Percentiles rank a stretch among this genome's conserved stretches.
Conservation (phyloP, 2,888 invertebrate species). For the Julus scandinavius region DNA sequence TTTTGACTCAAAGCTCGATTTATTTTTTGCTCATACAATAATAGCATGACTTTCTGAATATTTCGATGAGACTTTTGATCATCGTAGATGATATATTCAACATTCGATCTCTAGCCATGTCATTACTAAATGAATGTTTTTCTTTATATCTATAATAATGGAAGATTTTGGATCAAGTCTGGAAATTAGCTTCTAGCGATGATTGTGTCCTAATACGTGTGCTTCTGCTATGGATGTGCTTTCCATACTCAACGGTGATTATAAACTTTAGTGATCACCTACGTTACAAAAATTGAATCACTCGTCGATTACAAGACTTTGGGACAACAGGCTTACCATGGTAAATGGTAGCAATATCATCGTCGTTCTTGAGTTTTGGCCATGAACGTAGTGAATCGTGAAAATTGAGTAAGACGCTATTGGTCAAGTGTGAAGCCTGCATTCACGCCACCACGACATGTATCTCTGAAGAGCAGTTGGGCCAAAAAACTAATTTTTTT, state of each 20-base stretch:
- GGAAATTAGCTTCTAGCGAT: not conserved
- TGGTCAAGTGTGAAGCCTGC: not conserved
- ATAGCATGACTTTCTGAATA: no score
- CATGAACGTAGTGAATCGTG: not conserved
- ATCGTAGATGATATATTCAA: no score
- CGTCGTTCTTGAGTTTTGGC: not conserved
- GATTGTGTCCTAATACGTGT: not conserved
- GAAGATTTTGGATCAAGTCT: not conserved
- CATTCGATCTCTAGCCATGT: no score
- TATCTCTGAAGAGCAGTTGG: no score
- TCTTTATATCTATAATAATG: not conserved
- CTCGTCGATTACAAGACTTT: not conserved
- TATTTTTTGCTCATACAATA: no score
- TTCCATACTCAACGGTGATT: not conserved
- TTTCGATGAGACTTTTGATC: no score
- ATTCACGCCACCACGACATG: not conserved
- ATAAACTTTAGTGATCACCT: not conserved
- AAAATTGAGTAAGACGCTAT: not conserved
- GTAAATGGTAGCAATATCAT: not conserved
- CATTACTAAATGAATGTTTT: no score
- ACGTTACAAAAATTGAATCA: not conserved
- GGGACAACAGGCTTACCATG: not conserved
- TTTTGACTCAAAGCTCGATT: no score
- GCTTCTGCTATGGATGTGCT: not conserved
- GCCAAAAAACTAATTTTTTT: no score